Percentiles rank a stretch among this genome's conserved stretches.
Evolutionary conservation across 2,113 vertebrate species (phyloP).

Genomic region (Hippoglossus stenolepis): DNA sequence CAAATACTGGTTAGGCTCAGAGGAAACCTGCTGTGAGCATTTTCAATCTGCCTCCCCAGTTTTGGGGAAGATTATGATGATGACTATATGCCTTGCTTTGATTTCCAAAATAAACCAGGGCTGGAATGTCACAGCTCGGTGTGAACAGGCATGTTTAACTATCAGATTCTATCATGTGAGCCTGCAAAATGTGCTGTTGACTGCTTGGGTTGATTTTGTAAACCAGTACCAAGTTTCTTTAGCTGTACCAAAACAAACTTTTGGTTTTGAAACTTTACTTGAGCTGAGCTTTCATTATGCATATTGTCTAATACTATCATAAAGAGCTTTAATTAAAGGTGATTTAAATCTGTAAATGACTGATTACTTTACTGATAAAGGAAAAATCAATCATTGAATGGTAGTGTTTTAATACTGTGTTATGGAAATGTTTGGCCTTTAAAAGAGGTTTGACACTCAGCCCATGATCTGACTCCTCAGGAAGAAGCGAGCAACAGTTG

Average conservation of each 20-base stretch:
- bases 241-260: background rate
- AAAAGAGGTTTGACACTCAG: background rate
- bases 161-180: background rate
- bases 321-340: background rate
- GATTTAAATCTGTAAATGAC: too few species aligned
- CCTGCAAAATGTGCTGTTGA: slow-evolving; percentile 9
- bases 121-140: slow-evolving; percentile 35
- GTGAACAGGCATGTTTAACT: slow-evolving; percentile 17
- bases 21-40: slow-evolving; percentile 16
- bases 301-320: background rate
- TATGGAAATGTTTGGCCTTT: background rate
- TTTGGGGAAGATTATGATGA: slow-evolving; percentile 24
- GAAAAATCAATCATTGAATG: too few species aligned
- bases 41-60: slow-evolving; percentile 19
- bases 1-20: slow-evolving; percentile 19
- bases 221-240: slow-evolving; percentile 7
- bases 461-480: background rate
- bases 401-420: too few species aligned
- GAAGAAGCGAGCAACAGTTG: slow-evolving; percentile 5
- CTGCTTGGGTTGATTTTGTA: background rate
- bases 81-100: slow-evolving; percentile 20
- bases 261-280: background rate
- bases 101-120: slow-evolving; percentile 41
- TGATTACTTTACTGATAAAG: too few species aligned
- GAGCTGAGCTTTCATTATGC: background rate